Conservation (phyloP, 2,888 invertebrate species). For the Deroplatys truncata region DNA sequence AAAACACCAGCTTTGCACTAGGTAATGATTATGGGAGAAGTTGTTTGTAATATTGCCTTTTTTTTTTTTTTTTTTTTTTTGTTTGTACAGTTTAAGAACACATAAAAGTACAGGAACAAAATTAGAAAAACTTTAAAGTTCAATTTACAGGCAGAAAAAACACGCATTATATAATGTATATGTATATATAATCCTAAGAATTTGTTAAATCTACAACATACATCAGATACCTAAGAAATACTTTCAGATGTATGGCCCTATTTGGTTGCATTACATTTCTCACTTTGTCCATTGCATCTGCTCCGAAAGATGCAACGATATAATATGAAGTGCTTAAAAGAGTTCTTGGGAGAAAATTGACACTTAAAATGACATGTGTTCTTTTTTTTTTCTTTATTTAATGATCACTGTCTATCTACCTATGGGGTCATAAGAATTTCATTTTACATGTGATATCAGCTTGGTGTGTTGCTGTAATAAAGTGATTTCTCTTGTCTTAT, state of each 20-base stretch:
- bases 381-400: not conserved
- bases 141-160: constrained; percentile 38
- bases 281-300: constrained; percentile 50
- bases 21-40: constrained; percentile 42
- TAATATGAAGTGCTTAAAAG: not conserved
- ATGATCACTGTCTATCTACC: not conserved
- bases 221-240: constrained; percentile 40
- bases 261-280: constrained; percentile 51
- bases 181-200: constrained; percentile 34
- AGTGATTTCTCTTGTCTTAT: not conserved
- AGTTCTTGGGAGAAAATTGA: constrained; percentile 1
- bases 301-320: constrained; percentile 45
- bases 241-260: constrained; percentile 42
- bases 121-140: constrained; percentile 31
- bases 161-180: constrained; percentile 34
- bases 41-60: constrained; percentile 48
- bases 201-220: constrained; percentile 16
- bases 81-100: constrained; percentile 45
- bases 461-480: not conserved
- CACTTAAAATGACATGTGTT: not conserved
- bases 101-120: constrained; percentile 30
- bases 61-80: no score
- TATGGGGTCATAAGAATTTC: not conserved
- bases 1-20: not conserved
- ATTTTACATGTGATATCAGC: not conserved